Evolutionary conservation across 2,797 vertebrate species (phyloP).

Genomic region (Semotilus atromaculatus): DNA sequence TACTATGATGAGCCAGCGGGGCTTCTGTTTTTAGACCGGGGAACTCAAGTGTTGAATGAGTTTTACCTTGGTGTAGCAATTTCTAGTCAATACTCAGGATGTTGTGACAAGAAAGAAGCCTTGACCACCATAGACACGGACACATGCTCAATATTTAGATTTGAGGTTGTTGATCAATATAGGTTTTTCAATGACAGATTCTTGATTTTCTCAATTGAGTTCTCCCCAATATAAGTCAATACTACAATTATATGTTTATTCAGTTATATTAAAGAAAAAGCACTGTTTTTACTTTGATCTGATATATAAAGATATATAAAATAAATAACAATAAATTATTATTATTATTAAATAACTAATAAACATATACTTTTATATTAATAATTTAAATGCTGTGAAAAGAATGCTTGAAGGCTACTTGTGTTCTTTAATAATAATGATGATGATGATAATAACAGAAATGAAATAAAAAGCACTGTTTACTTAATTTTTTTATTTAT

Average conservation of each 20-base stretch:
- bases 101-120: conserved; percentile 2
- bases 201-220: neutral
- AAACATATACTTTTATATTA: neutral
- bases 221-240: neutral
- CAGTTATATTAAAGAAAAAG: neutral
- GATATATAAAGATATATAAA: neutral
- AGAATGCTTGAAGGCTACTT: neutral
- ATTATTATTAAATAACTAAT: neutral
- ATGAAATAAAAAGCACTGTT: too few relatives aligned
- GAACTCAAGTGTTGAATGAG: conserved; percentile 61
- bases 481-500: too few relatives aligned
- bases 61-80: conserved; percentile 21
- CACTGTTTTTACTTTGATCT: neutral
- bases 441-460: neutral
- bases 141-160: neutral
- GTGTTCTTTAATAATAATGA: neutral
- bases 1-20: conserved; percentile 51
- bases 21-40: conserved; percentile 70
- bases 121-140: neutral
- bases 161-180: neutral
- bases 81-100: conserved; percentile 19
- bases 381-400: neutral
- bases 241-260: neutral
- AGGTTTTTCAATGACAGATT: neutral
- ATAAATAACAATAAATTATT: neutral